A percentile compares a stretch with the other conserved stretches of the same genome.
These are phyloP conservation scores for Lottia scabra DNA, from an alignment of 2,888 invertebrate species.

Conservation along the genomic window DNA sequence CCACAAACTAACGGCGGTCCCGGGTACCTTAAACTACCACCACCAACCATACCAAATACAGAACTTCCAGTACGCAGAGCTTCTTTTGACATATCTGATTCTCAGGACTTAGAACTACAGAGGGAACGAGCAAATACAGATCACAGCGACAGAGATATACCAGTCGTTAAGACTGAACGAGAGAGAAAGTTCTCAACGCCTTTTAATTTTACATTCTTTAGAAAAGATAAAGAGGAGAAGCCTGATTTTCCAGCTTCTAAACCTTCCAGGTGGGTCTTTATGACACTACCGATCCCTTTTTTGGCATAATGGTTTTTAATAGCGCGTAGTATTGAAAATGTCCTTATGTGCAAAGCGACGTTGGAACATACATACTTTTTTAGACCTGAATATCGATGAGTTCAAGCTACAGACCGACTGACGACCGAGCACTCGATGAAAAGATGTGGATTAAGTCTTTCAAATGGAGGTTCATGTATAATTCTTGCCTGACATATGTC, in stretches of 20 bases:
- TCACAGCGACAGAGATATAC: slow-evolving; percentile 18
- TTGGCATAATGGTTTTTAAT: no score
- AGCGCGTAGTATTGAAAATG: no score
- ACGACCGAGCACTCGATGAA: no score
- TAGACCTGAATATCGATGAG: no score
- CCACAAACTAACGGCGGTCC: slow-evolving; percentile 12
- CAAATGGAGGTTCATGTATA: no score
- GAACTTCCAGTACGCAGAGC: slow-evolving; percentile 11
- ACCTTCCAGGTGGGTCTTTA: no score
- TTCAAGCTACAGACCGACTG: no score
- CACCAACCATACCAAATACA: background rate
- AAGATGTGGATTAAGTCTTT: no score
- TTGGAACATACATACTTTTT: no score
- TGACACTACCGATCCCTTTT: no score
- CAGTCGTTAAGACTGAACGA: slow-evolving; percentile 15
- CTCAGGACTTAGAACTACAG: background rate
- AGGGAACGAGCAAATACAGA: slow-evolving; percentile 29
- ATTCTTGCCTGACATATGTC: no score
- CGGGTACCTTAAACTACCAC: slow-evolving; percentile 9
- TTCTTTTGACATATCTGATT: slow-evolving; percentile 12
- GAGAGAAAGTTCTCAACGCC: slow-evolving; percentile 33
- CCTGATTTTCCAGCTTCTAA: background rate
- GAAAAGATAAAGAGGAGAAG: slow-evolving; percentile 5
- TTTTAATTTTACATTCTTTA: slow-evolving; percentile 14
- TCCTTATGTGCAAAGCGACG: no score